Evolutionary conservation across 2,797 vertebrate genomes (phyloP).

Genomic region (Schizothorax lantsangensis): DNA sequence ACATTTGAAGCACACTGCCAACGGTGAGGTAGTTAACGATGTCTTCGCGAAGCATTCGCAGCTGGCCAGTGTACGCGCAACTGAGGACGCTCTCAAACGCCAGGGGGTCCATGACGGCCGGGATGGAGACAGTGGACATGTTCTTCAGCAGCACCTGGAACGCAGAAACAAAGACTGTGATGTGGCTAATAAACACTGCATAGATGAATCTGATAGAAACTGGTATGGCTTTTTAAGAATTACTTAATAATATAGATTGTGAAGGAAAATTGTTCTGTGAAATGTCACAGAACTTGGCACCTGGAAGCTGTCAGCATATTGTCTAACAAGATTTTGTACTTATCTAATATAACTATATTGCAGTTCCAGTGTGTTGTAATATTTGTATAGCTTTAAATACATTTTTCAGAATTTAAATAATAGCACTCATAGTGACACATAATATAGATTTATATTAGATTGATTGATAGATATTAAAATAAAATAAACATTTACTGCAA

Average conservation of each 20-base stretch:
- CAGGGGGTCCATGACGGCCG: conserved; percentile 88
- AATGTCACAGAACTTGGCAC: background rate
- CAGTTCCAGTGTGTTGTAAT: too few relatives aligned
- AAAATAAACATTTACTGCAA: too few relatives aligned
- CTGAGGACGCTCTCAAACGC: conserved; percentile 92
- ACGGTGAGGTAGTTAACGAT: conserved; percentile 94
- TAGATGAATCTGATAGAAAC: background rate
- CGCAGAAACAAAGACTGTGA: background rate
- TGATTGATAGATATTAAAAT: too few relatives aligned
- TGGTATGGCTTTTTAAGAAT: background rate
- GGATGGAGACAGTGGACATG: conserved; percentile 89
- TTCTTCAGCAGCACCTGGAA: conserved; percentile 89
- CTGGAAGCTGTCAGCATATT: background rate
- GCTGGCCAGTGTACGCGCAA: conserved; percentile 90
- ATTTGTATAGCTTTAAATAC: too few relatives aligned
- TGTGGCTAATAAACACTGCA: background rate
- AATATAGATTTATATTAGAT: too few relatives aligned
- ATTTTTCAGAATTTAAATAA: too few relatives aligned
- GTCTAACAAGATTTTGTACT: too few relatives aligned
- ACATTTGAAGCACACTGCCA: conserved; percentile 97
- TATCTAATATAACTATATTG: too few relatives aligned
- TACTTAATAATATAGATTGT: background rate
- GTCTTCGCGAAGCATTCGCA: conserved; percentile 88
- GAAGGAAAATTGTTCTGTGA: background rate
- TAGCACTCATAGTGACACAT: too few relatives aligned